Base-by-base conservation (phyloP, 2,888 invertebrate genomes). In the Lordiphosa andalusiaca region DNA sequence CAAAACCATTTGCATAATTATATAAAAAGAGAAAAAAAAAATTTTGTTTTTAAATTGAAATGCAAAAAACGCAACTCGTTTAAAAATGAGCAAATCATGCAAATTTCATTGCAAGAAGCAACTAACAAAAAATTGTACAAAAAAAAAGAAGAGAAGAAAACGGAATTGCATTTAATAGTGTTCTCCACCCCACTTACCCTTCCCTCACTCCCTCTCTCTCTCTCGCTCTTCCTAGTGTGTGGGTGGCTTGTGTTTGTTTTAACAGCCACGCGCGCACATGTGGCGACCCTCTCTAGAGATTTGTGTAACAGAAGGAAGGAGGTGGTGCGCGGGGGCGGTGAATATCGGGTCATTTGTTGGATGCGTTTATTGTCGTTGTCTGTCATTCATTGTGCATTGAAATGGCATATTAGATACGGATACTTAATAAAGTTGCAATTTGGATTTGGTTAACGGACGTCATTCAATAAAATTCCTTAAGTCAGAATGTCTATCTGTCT, bases 211-310 rank as follows among this genome's bases (percentile, higher is more conserved):
- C 6, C 2, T 35, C 4, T 25, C 16, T 16, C 16, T 1, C 16
- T 16, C 16, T 6, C 2, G 25, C 4, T 25, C 23, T 44, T 46
- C 44, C 42, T 7, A 21, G 37, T 19, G 38, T 55, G 75, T 60
- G 80, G 80, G 66, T 69, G 76, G 63, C 44, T 53, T 62, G 51
- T 83, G 67, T 83, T 75, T 76, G 51, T 48, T 76, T 75, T 75
- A 64, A 49, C 47, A 40, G 69, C 84, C 81, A 83, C 81, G 73
- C 58, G 75, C 67, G 53, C 58, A 53, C 60, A 57, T 58, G 46
- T 65, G 30, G 40, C 33, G 6, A 7, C 10, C 30, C 44, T 5
- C 10, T 30, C 13, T 10, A 30, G 30, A 30, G 9, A 30, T 30
- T 30, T 30, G 10, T 6, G 5, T 23, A 23, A 23, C 6, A 23